Conservation (phyloP, 2,113 vertebrate species). For the Hypocryptadius cinnamomeus region DNA sequence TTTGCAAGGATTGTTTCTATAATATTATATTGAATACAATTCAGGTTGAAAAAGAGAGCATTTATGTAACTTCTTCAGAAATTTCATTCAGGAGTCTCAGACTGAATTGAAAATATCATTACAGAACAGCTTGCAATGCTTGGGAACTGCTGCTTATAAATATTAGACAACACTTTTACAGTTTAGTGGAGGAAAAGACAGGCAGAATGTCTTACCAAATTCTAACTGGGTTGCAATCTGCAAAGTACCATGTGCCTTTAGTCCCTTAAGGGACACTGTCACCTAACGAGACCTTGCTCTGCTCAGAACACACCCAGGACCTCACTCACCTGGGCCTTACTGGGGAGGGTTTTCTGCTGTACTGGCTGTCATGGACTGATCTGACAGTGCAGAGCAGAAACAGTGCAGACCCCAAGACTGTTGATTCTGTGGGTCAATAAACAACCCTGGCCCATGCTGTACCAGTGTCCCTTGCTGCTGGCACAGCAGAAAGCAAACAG, state of each 20-base stretch:
- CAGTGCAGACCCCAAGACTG: not conserved
- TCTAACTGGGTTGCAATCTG: not conserved
- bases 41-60: not conserved
- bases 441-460: not conserved
- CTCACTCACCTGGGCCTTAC: not conserved
- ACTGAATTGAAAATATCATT: not conserved
- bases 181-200: not conserved
- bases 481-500: not conserved
- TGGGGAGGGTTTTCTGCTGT: not conserved
- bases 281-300: not conserved
- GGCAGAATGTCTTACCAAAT: not conserved
- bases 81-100: not conserved
- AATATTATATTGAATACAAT: not conserved
- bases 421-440: not conserved
- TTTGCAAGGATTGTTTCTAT: not conserved
- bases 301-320: not conserved
- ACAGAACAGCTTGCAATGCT: not conserved
- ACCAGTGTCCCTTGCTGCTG: not conserved
- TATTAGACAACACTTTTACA: not conserved
- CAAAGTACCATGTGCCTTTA: not conserved
- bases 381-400: not conserved
- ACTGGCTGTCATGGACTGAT: not conserved
- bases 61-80: not conserved
- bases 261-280: not conserved
- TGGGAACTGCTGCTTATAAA: not conserved